Conservation (phyloP, 1,140 invertebrate species). For the Aphidius ervi region DNA sequence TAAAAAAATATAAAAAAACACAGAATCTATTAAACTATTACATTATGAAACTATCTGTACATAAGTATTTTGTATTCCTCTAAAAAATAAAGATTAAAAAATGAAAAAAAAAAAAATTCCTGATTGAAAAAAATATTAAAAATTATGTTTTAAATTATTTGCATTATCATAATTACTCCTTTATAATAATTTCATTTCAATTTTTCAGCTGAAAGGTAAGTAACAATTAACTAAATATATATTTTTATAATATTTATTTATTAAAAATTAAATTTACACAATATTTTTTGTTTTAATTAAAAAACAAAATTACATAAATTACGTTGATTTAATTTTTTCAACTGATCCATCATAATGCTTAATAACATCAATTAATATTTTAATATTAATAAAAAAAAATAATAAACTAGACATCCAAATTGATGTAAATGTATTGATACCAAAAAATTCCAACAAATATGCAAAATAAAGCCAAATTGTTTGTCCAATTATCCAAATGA, state of each 20-base stretch:
- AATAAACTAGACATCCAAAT: constrained; percentile 74
- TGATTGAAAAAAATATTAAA: neutral
- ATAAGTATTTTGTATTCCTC: constrained; percentile 50
- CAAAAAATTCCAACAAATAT: constrained; percentile 87
- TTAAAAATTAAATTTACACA: neutral
- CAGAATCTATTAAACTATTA: constrained; percentile 41
- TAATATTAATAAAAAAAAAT: constrained; percentile 76
- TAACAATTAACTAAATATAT: neutral
- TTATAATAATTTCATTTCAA: neutral
- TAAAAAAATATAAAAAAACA: constrained; percentile 25
- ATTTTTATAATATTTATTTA: neutral
- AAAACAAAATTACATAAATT: neutral
- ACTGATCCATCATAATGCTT: constrained; percentile 49
- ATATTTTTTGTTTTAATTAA: constrained; percentile 1
- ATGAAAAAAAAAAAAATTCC: constrained; percentile 23
- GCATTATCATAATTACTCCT: no score
- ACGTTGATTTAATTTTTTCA: no score
- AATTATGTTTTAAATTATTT: neutral
- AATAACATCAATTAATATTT: constrained; percentile 66
- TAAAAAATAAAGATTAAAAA: constrained; percentile 36
- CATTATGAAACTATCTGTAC: constrained; percentile 47
- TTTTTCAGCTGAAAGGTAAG: neutral
- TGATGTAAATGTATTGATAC: constrained; percentile 73
- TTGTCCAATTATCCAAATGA: constrained; percentile 77
- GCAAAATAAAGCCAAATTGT: constrained; percentile 84